Conservation (phyloP, 2,797 vertebrate genomes). For the Siniperca undulata region DNA sequence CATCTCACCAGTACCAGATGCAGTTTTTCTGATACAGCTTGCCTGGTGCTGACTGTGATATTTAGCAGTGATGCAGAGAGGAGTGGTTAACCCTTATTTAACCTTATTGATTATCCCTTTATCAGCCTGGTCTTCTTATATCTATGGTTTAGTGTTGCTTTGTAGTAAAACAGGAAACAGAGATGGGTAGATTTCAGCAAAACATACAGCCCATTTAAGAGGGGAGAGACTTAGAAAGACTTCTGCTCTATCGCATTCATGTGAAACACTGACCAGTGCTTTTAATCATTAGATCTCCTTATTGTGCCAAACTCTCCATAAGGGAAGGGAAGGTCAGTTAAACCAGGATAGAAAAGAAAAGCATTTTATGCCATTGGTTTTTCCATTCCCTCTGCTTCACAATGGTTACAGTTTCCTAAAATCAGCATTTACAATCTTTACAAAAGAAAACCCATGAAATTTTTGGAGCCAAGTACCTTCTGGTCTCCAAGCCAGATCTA, state of each 20-base stretch:
- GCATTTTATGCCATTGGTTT: slow-evolving; percentile 45
- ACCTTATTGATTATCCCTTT: slow-evolving; percentile 65
- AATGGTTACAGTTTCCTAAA: slow-evolving; percentile 61
- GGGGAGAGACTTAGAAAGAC: not conserved
- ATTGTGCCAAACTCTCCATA: slow-evolving; percentile 49
- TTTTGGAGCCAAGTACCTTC: slow-evolving; percentile 51
- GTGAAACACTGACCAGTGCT: slow-evolving; percentile 35
- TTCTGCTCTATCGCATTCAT: slow-evolving; percentile 28
- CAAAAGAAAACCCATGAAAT: slow-evolving; percentile 27
- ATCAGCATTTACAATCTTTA: slow-evolving; percentile 55
- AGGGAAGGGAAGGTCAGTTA: slow-evolving; percentile 50
- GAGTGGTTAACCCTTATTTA: slow-evolving; percentile 49
- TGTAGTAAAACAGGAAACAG: slow-evolving; percentile 15
- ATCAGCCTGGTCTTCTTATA: slow-evolving; percentile 21
- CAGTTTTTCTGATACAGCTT: slow-evolving; percentile 44
- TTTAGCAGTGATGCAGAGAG: slow-evolving; percentile 46
- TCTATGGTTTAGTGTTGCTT: slow-evolving; percentile 20
- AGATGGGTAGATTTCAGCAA: slow-evolving; percentile 10
- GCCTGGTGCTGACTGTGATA: slow-evolving; percentile 44
- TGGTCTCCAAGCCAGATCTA: slow-evolving; percentile 55
- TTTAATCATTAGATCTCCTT: slow-evolving; percentile 52
- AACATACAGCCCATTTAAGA: slow-evolving; percentile 5
- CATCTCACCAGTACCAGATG: slow-evolving; percentile 68
- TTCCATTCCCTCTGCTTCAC: slow-evolving; percentile 57
- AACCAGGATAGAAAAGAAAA: slow-evolving; percentile 44